These are phyloP conservation scores for Podarcis lilfordi DNA, from an alignment of 2,797 vertebrate species.

Conservation along the genomic window DNA sequence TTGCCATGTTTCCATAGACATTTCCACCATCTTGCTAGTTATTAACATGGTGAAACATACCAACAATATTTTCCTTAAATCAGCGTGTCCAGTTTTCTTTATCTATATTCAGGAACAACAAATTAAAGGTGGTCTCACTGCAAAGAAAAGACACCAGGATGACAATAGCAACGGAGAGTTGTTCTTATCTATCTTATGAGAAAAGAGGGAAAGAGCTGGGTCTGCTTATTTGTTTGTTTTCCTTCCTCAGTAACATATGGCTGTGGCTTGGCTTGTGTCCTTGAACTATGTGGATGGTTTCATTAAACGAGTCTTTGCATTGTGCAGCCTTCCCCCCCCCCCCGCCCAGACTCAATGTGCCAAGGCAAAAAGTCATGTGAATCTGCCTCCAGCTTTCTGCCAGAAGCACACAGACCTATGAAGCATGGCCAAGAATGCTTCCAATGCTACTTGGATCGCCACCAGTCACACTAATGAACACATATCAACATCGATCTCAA, in stretches of 20 bases:
- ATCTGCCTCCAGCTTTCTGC: slow-evolving; percentile 1
- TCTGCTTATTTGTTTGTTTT: slow-evolving; percentile 14
- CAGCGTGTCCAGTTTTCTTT: not conserved
- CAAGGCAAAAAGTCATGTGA: not conserved
- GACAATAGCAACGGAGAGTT: not conserved
- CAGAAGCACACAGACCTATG: not conserved
- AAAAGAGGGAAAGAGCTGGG: not conserved
- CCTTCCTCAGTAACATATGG: slow-evolving; percentile 3
- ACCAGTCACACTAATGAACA: not conserved
- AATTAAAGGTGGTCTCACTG: not conserved
- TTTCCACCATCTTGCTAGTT: not conserved
- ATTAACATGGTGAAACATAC: not conserved
- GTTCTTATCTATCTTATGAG: not conserved
- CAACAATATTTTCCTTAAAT: not conserved
- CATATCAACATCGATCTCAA: not conserved
- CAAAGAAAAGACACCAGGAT: not conserved
- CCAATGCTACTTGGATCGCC: slow-evolving; percentile 2
- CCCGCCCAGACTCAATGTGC: not conserved
- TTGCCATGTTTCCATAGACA: not conserved
- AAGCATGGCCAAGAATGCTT: slow-evolving; percentile 14
- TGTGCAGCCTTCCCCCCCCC: not conserved
- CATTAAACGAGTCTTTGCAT: not conserved
- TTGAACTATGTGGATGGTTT: slow-evolving; percentile 1
- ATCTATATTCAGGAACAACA: not conserved
- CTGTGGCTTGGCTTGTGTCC: slow-evolving; percentile 11